A percentile compares a stretch with the other conserved stretches of the same genome.
Conservation (phyloP, 2,797 vertebrate species). For the Enteromius radiatus region DNA sequence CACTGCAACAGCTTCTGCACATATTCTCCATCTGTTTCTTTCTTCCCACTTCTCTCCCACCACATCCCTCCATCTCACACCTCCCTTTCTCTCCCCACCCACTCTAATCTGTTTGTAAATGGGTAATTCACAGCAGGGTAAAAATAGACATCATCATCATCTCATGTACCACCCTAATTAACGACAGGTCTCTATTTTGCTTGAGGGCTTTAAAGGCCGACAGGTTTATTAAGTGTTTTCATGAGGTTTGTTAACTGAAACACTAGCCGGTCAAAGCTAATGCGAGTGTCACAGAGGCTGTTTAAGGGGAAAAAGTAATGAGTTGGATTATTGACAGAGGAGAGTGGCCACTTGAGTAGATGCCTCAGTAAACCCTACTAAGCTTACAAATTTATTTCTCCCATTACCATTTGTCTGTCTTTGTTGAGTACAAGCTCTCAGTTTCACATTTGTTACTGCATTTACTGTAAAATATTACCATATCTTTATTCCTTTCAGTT, state of each 20-base stretch:
- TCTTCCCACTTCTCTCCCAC: constrained; percentile 56
- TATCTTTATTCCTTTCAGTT: constrained; percentile 14
- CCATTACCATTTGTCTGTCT: neutral
- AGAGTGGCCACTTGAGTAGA: constrained; percentile 55
- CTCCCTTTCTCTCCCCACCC: constrained; percentile 49
- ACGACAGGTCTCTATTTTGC: constrained; percentile 37
- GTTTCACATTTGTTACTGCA: constrained; percentile 29
- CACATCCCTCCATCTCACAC: constrained; percentile 41
- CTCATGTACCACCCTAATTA: constrained; percentile 54
- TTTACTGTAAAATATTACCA: constrained; percentile 25
- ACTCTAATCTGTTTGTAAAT: constrained; percentile 52
- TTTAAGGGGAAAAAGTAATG: constrained; percentile 59
- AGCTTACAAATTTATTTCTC: constrained; percentile 25
- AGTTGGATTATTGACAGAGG: constrained; percentile 61
- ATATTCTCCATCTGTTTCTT: constrained; percentile 62
- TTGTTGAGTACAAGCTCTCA: neutral
- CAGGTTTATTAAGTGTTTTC: constrained; percentile 54
- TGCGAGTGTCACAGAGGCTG: constrained; percentile 49
- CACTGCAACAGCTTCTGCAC: constrained; percentile 76
- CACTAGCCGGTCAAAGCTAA: constrained; percentile 35
- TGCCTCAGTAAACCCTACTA: constrained; percentile 47
- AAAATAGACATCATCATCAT: constrained; percentile 55
- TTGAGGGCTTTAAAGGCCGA: constrained; percentile 46
- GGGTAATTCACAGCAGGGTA: constrained; percentile 49
- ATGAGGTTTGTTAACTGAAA: constrained; percentile 51